phyloP scores from a whole-genome alignment of 2,888 invertebrate species.

The Amaurobius ferox region DNA sequence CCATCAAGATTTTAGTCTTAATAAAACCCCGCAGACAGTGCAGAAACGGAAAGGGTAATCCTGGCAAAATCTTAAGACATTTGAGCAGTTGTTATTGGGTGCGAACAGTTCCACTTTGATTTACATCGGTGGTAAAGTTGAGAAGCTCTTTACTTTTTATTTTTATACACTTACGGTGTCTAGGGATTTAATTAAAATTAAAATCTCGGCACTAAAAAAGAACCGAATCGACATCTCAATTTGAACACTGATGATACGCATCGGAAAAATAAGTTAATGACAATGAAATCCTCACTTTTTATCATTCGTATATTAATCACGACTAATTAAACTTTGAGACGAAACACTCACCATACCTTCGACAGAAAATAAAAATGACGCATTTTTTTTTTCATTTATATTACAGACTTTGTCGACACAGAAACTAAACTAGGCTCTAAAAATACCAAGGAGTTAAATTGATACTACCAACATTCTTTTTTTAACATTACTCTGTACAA shows the following conservation, averaged over 20 bases:
- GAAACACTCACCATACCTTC: constrained; percentile 39
- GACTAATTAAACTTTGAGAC: constrained; percentile 9
- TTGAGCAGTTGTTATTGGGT: constrained; percentile 41
- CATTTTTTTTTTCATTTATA: constrained; percentile 36
- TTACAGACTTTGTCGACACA: constrained; percentile 58
- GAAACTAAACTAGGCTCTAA: constrained; percentile 65
- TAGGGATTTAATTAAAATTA: constrained; percentile 62
- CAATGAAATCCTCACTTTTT: constrained; percentile 31
- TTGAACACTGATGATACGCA: constrained; percentile 58
- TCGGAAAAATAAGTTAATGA: constrained; percentile 59
- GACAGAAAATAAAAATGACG: constrained; percentile 30
- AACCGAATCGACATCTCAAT: constrained; percentile 4
- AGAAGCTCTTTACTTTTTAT: background rate
- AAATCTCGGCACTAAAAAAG: constrained; percentile 34
- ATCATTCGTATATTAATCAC: constrained; percentile 31
- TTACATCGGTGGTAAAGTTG: background rate
- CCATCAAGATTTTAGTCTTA: constrained; percentile 64
- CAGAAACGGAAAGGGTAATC: background rate
- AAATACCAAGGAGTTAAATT: constrained; percentile 56
- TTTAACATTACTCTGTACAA: constrained; percentile 67
- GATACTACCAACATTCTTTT: constrained; percentile 68
- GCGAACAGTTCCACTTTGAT: constrained; percentile 18
- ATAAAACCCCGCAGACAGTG: constrained; percentile 44
- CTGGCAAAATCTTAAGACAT: background rate
- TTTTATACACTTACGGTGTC: background rate